phyloP scores from a whole-genome alignment of 2,113 vertebrate species.

The Aspidoscelis tigris region DNA sequence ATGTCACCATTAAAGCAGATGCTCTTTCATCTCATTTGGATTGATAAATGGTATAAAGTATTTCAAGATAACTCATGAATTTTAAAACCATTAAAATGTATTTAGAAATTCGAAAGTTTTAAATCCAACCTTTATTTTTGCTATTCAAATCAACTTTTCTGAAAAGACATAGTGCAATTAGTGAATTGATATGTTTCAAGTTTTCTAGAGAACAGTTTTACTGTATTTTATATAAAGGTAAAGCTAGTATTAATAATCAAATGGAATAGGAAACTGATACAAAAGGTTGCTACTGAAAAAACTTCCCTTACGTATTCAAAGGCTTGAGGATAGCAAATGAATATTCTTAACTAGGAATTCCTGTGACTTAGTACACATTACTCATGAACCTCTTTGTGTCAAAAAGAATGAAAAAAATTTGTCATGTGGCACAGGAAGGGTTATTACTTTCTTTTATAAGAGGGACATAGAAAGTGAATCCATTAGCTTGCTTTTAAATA shows the following conservation, averaged over 20 bases:
- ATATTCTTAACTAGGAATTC: neutral
- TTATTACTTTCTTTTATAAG: neutral
- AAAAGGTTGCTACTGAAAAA: neutral
- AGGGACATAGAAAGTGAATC: conserved; percentile 5
- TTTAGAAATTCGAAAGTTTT: neutral
- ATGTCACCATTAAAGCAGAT: no score
- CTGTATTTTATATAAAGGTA: conserved; percentile 13
- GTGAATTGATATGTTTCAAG: neutral
- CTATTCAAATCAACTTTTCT: neutral
- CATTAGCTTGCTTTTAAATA: conserved; percentile 54
- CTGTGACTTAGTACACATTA: neutral
- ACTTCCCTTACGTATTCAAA: neutral
- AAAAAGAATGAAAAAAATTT: neutral
- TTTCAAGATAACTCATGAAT: neutral
- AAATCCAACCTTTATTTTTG: neutral
- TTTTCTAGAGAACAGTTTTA: conserved; percentile 25
- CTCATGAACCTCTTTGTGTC: neutral
- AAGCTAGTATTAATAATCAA: neutral
- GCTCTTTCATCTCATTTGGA: no score
- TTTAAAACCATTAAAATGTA: neutral
- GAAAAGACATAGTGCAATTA: neutral
- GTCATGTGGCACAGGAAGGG: neutral
- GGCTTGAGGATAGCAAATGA: neutral
- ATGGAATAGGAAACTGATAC: conserved; percentile 18
- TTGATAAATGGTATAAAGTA: neutral